Conservation (phyloP, 2,888 invertebrate genomes). For the Ectobius pallidus region DNA sequence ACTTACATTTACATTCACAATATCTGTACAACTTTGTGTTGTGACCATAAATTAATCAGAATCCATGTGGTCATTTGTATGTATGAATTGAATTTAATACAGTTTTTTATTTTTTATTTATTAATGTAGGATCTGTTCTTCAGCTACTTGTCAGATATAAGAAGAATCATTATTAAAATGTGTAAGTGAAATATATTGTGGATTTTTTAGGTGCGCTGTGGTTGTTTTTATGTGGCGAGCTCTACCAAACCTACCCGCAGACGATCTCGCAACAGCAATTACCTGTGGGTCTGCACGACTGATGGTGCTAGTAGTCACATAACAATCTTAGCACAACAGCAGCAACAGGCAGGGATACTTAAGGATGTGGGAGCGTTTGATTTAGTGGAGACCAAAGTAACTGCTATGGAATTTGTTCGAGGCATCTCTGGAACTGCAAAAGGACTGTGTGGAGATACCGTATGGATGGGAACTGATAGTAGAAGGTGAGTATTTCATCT, state of each 20-base stretch:
- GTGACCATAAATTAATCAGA: no score
- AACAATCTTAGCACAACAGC: conserved; percentile 76
- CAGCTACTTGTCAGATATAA: no score
- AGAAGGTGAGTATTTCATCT: conserved; percentile 63
- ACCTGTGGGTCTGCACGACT: conserved; percentile 89
- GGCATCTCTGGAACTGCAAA: conserved; percentile 56
- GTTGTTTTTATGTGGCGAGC: conserved; percentile 80
- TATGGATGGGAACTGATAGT: conserved; percentile 94
- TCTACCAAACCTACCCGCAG: conserved; percentile 56
- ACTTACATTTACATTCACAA: no score
- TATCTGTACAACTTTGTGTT: no score
- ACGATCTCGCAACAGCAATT: conserved; percentile 74
- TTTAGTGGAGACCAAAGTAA: conserved; percentile 79
- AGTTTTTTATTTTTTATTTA: no score
- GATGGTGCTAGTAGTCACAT: conserved; percentile 68
- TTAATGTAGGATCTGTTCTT: no score
- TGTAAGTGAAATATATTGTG: no score
- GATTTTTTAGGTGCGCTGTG: conserved; percentile 82
- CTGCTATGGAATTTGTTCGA: conserved; percentile 84
- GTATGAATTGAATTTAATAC: no score
- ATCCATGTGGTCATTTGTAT: no score
- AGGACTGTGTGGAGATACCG: conserved; percentile 63
- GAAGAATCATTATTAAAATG: no score
- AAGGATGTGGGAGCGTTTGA: conserved; percentile 80
- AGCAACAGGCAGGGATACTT: conserved; percentile 72